Evolutionary conservation across 1,140 invertebrate species (phyloP), one percentile per base, ranked within the genome.

Genomic region (Trissolcus basalis): DNA sequence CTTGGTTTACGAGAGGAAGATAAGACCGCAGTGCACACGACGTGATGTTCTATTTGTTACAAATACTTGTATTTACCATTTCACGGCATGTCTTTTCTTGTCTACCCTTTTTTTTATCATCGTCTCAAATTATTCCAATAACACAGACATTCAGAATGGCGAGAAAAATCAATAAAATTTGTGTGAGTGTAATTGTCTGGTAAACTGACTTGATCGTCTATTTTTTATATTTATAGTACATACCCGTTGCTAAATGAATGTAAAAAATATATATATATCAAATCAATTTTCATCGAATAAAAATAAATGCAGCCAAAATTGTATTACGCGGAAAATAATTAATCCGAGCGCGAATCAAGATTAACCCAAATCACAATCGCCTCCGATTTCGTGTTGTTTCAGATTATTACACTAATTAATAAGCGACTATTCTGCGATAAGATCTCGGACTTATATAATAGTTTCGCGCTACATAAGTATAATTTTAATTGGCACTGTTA

Each of bases 321-420:
- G 44, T 54, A 63, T 71, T 56, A 72, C 19, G 14, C 15, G 49
- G 4, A 50, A 60, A 63, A 69, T 77, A 77, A 72, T 77, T 72
- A 68, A 68, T 72, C 64, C 58, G 64, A 32, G 9, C 59, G 53
- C 53, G 36, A 68, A 77, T 77, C 75, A 69, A 68, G 75, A 77
- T 77, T 72, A 77, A 77, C 75, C 69, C 53, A 72, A 77, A 72
- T 77, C 72, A 77, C 68, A 77, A 72, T 72, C 75, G 61, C 59
- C 58, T 77, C 59, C 45, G 64, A 73, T 69, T 77, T 55, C 75
- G 64, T 70, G 69, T 78, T 78, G 69, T 78, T 78, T 69, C 49
- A 64, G 45, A 64, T 78, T 65, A 73, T 71, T 43, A 54, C 47
- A 43, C 68, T 77, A 77, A 77, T 77, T 71, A 77, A 77, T 72